Percentiles rank a stretch among this genome's conserved stretches.
Evolutionary conservation across 2,797 vertebrate species (phyloP).

Genomic region (Micrastur ruficollis): DNA sequence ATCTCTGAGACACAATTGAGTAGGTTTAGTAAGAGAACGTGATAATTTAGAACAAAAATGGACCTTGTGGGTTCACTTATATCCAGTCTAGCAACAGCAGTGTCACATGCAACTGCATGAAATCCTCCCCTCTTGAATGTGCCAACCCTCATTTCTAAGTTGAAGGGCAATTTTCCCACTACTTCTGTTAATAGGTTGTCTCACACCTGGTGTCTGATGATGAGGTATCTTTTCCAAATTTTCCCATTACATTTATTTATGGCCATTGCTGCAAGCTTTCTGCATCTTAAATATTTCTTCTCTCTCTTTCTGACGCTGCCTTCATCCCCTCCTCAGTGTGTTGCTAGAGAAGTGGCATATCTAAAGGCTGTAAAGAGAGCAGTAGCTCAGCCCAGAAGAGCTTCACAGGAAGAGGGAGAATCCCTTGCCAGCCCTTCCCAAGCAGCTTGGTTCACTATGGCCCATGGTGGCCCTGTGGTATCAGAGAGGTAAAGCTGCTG

Average conservation of each 20-base stretch:
- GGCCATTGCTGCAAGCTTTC: background rate
- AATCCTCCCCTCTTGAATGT: background rate
- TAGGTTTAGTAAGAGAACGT: background rate
- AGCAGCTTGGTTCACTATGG: background rate
- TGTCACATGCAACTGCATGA: background rate
- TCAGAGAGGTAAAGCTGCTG: background rate
- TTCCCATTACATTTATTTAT: background rate
- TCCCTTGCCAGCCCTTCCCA: background rate
- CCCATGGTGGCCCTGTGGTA: background rate
- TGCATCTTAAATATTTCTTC: background rate
- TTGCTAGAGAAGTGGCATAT: background rate
- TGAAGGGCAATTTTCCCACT: background rate
- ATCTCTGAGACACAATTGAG: background rate
- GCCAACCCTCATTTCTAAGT: background rate
- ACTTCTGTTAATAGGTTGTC: background rate
- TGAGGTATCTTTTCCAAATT: background rate
- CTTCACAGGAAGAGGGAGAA: background rate
- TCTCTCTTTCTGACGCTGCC: background rate
- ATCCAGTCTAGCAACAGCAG: background rate
- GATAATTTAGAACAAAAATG: background rate
- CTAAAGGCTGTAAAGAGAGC: background rate
- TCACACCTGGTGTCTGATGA: background rate
- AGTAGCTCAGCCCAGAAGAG: background rate
- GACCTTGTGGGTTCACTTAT: background rate
- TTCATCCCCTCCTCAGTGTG: background rate